Evolutionary conservation across 2,888 invertebrate species (phyloP), one percentile per base, ranked within the genome.

Genomic region (Halictus ligatus): DNA sequence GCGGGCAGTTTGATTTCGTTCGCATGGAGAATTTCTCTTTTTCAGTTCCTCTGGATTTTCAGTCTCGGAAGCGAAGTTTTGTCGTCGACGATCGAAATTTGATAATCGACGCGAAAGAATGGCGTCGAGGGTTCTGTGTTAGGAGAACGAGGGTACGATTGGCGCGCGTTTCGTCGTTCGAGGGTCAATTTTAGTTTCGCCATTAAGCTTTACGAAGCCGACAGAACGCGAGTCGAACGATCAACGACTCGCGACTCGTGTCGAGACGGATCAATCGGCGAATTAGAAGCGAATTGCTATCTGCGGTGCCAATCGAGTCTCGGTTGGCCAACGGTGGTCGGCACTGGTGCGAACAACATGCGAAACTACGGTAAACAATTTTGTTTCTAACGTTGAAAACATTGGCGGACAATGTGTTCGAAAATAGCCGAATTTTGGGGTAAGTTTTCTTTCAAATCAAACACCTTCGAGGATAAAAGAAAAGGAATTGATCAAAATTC

Each of bases 161-260:
- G 29, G 15, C 8, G 3, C 0, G 8, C 0, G 29, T 18, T 18
- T 40, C 69, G 40, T 40, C 40, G 69, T 12, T 10, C 40, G 40
- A 69, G 69, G 40, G 21, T 40, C 21, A 69, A 40, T 40, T 69
- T 69, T 12, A 35, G 40, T 69, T 69, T 40, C 35, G 35, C 40
- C 40, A 69, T 69, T 69, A 69, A 69, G 69, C 69, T 18, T 35
- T 69, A 69, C 67, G 40, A 69, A 69, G 64, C 64, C 29, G 64
- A 64, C 64, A 29, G 29, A 64, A 64, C 8, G 64, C 8, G 29
- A 64, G 29, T 64, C 29, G 64, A 64, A 29, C 64, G 2, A 64
- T 74, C 13, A 67, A 35, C 10, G 15, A 35, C 43, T 15, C 35
- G 35, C 18, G 29, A 72, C 48, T 78, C 40, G 25, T 54, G 40